Conservation (phyloP, 2,888 invertebrate genomes). For the Balanococcus diminutus region DNA sequence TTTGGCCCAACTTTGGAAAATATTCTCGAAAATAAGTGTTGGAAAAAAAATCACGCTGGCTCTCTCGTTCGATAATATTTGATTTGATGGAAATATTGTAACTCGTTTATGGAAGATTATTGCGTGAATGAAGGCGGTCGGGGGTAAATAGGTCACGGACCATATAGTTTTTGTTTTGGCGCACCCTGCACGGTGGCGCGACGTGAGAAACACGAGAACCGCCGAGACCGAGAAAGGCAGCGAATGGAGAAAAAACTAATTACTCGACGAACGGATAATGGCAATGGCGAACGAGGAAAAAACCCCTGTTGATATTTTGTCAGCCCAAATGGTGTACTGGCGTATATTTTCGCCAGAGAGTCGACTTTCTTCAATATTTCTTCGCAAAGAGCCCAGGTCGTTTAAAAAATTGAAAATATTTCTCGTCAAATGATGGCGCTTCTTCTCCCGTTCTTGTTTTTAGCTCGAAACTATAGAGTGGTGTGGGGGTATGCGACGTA, state of each 20-base stretch:
- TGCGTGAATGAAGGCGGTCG: not conserved
- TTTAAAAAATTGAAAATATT: constrained; percentile 25
- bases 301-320: constrained; percentile 20
- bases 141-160: not conserved
- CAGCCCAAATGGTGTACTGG: not conserved
- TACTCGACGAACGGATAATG: not conserved
- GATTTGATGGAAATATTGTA: too few relatives aligned
- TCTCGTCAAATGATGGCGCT: not conserved
- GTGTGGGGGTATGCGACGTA: not conserved
- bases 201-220: not conserved
- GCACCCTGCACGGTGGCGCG: not conserved
- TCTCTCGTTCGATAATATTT: too few relatives aligned
- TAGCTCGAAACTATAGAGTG: not conserved
- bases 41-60: not conserved
- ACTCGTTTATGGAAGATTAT: too few relatives aligned
- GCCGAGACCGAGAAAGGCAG: not conserved
- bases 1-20: too few relatives aligned
- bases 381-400: not conserved
- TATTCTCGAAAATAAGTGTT: not conserved
- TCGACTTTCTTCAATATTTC: constrained; percentile 12
- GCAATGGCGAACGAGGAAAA: not conserved
- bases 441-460: too few relatives aligned
- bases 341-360: not conserved
- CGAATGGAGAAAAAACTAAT: not conserved
- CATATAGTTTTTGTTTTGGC: not conserved